These are phyloP conservation scores for Bos taurus DNA, from an alignment of 2,113 vertebrate genomes.

Conservation along the genomic window ARS-UCD2.0 NC_037349.1:47163501-47164000, in stretches of 20 bases:
- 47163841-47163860: constrained; percentile 90
- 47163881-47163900: constrained; percentile 92
- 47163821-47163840: constrained; percentile 92
- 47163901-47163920: constrained; percentile 86
- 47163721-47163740: rapidly evolving
- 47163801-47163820: constrained; percentile 92
- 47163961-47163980: constrained; percentile 88
- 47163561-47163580: background rate
- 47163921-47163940: constrained; percentile 91
- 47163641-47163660: rapidly evolving
- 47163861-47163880: constrained; percentile 98
- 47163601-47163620: background rate
- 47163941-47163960: constrained; percentile 95
- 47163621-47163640: background rate
- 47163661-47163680: background rate
- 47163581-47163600: background rate
- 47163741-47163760: constrained; percentile 94
- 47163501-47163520: background rate
- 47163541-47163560: background rate
- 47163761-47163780: constrained; percentile 96
- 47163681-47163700: rapidly evolving
- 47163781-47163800: constrained; percentile 95
- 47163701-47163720: rapidly evolving
- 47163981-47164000: constrained; percentile 95
- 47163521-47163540: background rate